phyloP scores from a whole-genome alignment of 2,113 vertebrate genomes.

The human (Homo sapiens) region DNA sequence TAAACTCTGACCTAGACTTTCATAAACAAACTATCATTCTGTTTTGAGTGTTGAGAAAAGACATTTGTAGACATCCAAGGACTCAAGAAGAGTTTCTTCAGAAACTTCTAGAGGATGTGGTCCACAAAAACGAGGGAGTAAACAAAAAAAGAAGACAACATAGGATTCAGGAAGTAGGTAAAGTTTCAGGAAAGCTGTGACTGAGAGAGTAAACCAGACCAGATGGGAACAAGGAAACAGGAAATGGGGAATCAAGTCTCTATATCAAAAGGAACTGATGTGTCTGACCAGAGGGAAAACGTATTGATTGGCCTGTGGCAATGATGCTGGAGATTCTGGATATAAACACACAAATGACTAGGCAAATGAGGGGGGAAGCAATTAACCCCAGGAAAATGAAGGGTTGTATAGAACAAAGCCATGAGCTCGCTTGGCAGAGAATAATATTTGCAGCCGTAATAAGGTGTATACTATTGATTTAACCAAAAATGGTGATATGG shows the following conservation, averaged over 20 bases:
- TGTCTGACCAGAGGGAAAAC: background rate
- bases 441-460: background rate
- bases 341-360: background rate
- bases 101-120: background rate
- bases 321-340: background rate
- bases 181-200: background rate
- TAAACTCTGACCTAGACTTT: slow-evolving; percentile 29
- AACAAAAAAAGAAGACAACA: background rate
- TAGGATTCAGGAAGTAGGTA: background rate
- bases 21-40: slow-evolving; percentile 23
- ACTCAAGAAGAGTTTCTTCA: slow-evolving; percentile 2
- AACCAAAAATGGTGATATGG: background rate
- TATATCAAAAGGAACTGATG: background rate
- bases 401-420: background rate
- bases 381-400: slow-evolving; percentile 5
- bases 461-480: background rate
- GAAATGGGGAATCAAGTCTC: background rate
- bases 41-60: background rate
- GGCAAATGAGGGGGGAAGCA: background rate
- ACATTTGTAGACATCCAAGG: background rate
- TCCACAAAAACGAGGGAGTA: background rate
- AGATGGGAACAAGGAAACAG: background rate
- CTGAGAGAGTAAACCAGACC: background rate
- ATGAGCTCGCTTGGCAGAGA: background rate
- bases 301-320: background rate